These are phyloP conservation scores for Coptodon bakossiorum DNA, from an alignment of 2,113 vertebrate species.

Conservation along the genomic window DNA sequence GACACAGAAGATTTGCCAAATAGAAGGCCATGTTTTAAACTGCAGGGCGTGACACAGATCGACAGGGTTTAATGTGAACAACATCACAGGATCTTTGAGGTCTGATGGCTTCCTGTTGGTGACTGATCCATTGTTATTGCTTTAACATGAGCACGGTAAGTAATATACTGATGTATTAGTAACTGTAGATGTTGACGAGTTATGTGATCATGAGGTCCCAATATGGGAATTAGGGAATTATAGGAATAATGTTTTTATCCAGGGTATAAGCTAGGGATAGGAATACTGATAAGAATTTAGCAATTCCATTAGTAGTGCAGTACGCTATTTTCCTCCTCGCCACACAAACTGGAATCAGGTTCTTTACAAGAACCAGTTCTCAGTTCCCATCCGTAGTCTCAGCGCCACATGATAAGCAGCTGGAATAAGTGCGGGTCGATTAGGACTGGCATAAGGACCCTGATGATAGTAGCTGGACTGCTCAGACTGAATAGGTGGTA, in stretches of 20 bases:
- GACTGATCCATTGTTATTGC: background rate
- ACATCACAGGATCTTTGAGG: background rate
- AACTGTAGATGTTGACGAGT: background rate
- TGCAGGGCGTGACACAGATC: background rate
- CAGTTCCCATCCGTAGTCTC: too few relatives aligned
- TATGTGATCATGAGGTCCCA: background rate
- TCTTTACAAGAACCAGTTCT: background rate
- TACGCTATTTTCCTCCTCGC: background rate
- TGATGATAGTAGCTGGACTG: background rate
- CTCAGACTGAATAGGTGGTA: background rate
- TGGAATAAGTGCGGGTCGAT: accelerated
- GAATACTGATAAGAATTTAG: background rate
- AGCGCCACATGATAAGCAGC: background rate
- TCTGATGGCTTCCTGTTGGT: background rate
- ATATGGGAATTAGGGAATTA: background rate
- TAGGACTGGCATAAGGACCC: background rate
- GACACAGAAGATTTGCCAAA: background rate
- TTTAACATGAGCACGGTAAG: background rate
- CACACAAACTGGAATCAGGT: background rate
- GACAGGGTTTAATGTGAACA: background rate
- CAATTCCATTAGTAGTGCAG: background rate
- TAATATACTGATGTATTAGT: background rate
- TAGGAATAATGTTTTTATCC: background rate
- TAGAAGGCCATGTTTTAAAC: background rate
- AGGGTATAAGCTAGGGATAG: background rate